Evolutionary conservation across 1,140 invertebrate species (phyloP), one percentile per base, ranked within the genome.

Genomic region (Megalopta genalis): DNA sequence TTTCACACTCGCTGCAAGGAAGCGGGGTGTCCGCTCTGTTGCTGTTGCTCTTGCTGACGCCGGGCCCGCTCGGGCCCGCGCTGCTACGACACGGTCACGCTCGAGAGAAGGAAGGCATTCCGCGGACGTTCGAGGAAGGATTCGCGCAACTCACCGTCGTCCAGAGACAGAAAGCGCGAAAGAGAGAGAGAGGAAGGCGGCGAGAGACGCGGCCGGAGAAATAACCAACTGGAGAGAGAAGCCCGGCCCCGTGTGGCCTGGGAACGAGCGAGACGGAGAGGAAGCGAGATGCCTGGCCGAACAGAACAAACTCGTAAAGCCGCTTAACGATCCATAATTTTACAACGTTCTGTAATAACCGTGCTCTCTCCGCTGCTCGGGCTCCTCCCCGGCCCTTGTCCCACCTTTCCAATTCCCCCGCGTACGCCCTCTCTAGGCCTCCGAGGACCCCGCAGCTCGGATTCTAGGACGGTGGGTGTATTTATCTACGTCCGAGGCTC

Each of bases 321-420:
- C 78, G 80, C 82, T 90, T 90, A 91, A 91, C 90, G 90, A 90
- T 90, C 90, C 88, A 91, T 91, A 91, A 91, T 91, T 91, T 90
- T 89, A 86, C 87, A 89, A 88, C 87, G 86, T 90, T 89, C 90
- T 89, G 82, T 91, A 90, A 90, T 90, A 89, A 91, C 86, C 83
- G 79, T 85, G 83, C 73, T 81, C 79, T 82, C 66, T 75, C 54
- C 64, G 6, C 57, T 65, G 82, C 60, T 39, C 64, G 70, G 57
- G 59, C 72, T 77, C 66, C 64, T 76, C 64, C 46, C 49, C 60
- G 14, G 14, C 39, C 39, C 59, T 54, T 49, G 66, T 63, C 64
- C 64, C 76, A 46, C 64, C 62, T 46, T 72, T 71, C 59, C 14
- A 80, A 62, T 76, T 72, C 63, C 76, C 82, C 82, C 69, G 75